Evolutionary conservation across 1,140 invertebrate genomes (phyloP).

Genomic region (Meteorus sp.): DNA sequence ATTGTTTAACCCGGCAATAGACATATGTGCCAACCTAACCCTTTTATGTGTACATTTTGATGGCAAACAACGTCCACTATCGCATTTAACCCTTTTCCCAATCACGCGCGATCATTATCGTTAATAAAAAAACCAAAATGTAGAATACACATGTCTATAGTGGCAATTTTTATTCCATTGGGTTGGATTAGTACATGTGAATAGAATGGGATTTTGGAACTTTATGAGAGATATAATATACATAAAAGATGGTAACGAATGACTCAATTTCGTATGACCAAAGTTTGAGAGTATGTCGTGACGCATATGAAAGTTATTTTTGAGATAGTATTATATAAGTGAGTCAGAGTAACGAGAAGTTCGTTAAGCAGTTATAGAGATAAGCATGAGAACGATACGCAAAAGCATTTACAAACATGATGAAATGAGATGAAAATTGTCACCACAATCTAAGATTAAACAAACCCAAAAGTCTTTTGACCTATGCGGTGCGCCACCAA

Average conservation of each 20-base stretch:
- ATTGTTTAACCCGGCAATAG: slow-evolving; percentile 5
- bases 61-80: background rate
- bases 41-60: background rate
- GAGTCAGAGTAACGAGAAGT: too few relatives aligned
- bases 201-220: too few relatives aligned
- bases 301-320: too few relatives aligned
- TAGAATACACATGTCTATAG: background rate
- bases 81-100: slow-evolving; percentile 18
- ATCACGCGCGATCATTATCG: slow-evolving; percentile 4
- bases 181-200: too few relatives aligned
- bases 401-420: slow-evolving; percentile 1
- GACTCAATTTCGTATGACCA: too few relatives aligned
- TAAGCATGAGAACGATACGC: slow-evolving; percentile 12
- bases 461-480: slow-evolving; percentile 6
- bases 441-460: slow-evolving; percentile 13
- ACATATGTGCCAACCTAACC: background rate
- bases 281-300: too few relatives aligned
- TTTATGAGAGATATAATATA: too few relatives aligned
- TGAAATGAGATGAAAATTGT: too few relatives aligned
- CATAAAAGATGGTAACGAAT: too few relatives aligned
- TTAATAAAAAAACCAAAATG: background rate
- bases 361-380: too few relatives aligned
- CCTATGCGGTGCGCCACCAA: slow-evolving; percentile 1
- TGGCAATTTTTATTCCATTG: background rate
- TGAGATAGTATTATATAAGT: too few relatives aligned